Evolutionary conservation across 1,140 invertebrate species (phyloP).

Genomic region (Neodiprion lecontei): DNA sequence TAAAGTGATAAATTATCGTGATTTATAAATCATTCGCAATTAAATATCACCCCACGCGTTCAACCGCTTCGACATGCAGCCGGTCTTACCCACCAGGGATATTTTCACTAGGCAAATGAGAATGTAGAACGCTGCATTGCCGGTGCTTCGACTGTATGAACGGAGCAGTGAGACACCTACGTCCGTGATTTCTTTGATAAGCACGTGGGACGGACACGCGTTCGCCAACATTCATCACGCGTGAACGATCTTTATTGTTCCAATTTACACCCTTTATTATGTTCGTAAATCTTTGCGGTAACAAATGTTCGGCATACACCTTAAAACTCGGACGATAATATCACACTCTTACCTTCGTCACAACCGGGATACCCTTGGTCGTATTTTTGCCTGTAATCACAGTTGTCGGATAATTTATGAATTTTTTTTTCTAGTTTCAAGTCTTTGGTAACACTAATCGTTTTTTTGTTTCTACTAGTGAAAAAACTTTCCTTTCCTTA

Average conservation of each 20-base stretch:
- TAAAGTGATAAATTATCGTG: no score
- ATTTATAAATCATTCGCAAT: no score
- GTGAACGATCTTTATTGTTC: conserved; percentile 50
- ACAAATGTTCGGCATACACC: conserved; percentile 24
- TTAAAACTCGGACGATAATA: neutral
- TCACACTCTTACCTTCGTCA: neutral
- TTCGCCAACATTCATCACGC: conserved; percentile 33
- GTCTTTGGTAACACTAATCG: no score
- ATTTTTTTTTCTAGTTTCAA: no score
- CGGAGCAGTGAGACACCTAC: no score
- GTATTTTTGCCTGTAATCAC: no score
- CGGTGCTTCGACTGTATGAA: neutral
- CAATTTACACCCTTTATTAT: conserved; percentile 53
- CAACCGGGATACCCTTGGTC: no score
- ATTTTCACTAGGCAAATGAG: neutral
- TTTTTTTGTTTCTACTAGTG: neutral
- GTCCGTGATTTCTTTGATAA: neutral
- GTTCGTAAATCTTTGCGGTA: conserved; percentile 52
- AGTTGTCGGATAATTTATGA: no score
- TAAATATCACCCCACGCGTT: no score
- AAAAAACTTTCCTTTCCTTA: neutral
- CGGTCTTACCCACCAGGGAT: neutral
- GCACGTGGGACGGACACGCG: conserved; percentile 33
- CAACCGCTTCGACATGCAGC: no score
- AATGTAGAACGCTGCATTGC: neutral